phyloP scores from a whole-genome alignment of 2,888 invertebrate genomes.

The Tortrix viridana region DNA sequence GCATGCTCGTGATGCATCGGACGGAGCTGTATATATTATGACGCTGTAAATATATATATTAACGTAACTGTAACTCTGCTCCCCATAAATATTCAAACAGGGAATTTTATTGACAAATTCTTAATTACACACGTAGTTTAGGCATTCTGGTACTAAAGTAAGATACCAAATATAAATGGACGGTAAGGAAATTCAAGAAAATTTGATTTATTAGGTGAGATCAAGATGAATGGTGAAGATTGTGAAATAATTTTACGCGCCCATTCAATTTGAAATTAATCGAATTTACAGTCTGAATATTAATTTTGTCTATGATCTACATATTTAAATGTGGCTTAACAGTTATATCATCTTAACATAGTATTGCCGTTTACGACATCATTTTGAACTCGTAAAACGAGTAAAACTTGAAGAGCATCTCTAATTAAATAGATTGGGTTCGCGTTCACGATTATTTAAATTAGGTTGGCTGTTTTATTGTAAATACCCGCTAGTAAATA shows the following conservation, averaged over 20 bases:
- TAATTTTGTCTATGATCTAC: constrained; percentile 7
- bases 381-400: constrained; percentile 23
- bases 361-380: constrained; percentile 17
- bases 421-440: constrained; percentile 33
- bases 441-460: constrained; percentile 27
- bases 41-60: constrained; percentile 19
- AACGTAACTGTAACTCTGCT: constrained; percentile 4
- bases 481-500: background rate
- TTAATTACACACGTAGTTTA: constrained; percentile 11
- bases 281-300: constrained; percentile 2
- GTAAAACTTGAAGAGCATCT: constrained; percentile 32
- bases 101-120: constrained; percentile 15
- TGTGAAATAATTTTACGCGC: background rate
- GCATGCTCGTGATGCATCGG: constrained; percentile 12
- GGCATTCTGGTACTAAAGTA: background rate
- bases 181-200: too few relatives aligned
- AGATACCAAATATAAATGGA: background rate
- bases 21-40: constrained; percentile 8
- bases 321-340: constrained; percentile 12
- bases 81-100: constrained; percentile 18
- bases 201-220: background rate
- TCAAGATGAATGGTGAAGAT: background rate
- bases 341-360: constrained; percentile 18
- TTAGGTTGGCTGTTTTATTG: constrained; percentile 14
- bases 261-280: background rate